phyloP scores from a whole-genome alignment of 1,140 invertebrate genomes.

The Dryas iulia region DNA sequence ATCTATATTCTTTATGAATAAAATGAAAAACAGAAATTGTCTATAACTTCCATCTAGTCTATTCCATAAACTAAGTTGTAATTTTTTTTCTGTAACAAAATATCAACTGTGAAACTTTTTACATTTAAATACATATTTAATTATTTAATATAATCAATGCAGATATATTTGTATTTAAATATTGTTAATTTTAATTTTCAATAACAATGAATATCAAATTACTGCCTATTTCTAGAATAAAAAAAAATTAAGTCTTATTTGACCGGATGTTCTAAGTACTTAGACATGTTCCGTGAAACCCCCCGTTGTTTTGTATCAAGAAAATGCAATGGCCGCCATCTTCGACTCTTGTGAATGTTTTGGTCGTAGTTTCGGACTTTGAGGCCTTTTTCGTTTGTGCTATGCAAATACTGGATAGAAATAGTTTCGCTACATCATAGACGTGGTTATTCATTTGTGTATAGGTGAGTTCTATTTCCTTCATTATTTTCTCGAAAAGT shows the following conservation, averaged over 20 bases:
- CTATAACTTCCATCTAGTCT: constrained; percentile 7
- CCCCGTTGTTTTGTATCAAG: constrained; percentile 80
- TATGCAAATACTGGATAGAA: constrained; percentile 73
- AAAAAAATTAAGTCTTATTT: constrained; percentile 21
- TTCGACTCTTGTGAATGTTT: constrained; percentile 80
- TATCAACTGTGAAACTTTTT: neutral
- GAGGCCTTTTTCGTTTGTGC: constrained; percentile 69
- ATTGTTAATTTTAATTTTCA: neutral
- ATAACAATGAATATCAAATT: neutral
- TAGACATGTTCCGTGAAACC: constrained; percentile 75
- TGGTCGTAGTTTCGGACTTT: constrained; percentile 78
- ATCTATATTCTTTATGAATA: constrained; percentile 17
- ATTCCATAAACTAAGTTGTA: neutral
- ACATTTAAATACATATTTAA: neutral
- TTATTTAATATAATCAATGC: neutral
- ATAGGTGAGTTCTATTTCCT: constrained; percentile 65
- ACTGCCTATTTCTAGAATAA: neutral
- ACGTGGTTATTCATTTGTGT: constrained; percentile 53
- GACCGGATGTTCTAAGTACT: constrained; percentile 66
- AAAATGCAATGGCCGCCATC: constrained; percentile 81
- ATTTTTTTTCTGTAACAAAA: neutral
- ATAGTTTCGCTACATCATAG: constrained; percentile 67
- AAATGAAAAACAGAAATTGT: constrained; percentile 8
- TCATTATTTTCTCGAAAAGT: constrained; percentile 68
- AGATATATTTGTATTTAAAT: neutral